phyloP scores from a whole-genome alignment of 2,888 invertebrate species.

The Drosophila nr. perissopoda region DNA sequence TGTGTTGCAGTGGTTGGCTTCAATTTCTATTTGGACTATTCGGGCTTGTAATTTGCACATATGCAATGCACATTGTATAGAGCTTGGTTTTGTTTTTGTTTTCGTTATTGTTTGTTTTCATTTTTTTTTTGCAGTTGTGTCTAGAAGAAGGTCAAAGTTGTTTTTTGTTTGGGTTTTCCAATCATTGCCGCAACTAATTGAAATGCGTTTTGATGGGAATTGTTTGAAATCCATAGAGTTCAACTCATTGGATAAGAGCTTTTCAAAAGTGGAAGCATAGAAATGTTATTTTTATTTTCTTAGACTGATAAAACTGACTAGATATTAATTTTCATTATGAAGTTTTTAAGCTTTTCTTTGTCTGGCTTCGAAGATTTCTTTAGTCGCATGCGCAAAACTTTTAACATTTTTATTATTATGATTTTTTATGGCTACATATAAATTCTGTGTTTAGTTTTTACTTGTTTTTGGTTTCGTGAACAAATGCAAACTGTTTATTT shows the following conservation, averaged over 20 bases:
- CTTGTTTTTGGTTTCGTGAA: slow-evolving; percentile 6
- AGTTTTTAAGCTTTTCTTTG: background rate
- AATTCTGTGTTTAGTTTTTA: slow-evolving; percentile 31
- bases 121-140: slow-evolving; percentile 3
- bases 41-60: slow-evolving; percentile 50
- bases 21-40: slow-evolving; percentile 21
- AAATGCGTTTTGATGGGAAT: slow-evolving; percentile 6
- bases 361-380: background rate
- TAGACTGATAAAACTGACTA: too few relatives aligned
- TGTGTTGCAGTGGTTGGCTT: background rate
- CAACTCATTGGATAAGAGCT: background rate
- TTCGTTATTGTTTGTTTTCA: slow-evolving; percentile 1
- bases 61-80: slow-evolving; percentile 35
- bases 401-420: slow-evolving; percentile 11
- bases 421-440: slow-evolving; percentile 5
- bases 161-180: slow-evolving; percentile 8
- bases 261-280: background rate
- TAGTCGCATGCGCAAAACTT: slow-evolving; percentile 15
- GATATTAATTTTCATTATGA: background rate
- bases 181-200: slow-evolving; percentile 44
- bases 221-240: background rate
- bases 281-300: background rate
- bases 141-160: slow-evolving; percentile 16
- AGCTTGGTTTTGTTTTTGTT: slow-evolving; percentile 27
- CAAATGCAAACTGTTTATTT: slow-evolving; percentile 10